phyloP scores from a whole-genome alignment of 64 coral and sea anemone species.

The Stichodactyla helianthus region DNA sequence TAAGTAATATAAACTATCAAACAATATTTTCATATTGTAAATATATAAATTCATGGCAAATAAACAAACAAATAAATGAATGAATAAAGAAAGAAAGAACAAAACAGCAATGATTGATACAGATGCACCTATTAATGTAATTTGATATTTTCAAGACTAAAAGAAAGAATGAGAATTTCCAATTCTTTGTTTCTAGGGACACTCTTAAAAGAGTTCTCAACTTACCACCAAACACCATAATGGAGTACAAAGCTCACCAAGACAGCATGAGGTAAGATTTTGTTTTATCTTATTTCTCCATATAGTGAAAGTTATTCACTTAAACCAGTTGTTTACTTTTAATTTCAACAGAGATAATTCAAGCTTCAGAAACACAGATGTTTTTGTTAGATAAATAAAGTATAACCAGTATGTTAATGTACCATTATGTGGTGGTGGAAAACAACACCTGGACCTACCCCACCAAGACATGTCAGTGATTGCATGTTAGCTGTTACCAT shows the following conservation, averaged over 20 bases:
- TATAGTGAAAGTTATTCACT: neutral
- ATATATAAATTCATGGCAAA: too few relatives aligned
- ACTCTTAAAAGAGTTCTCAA: conserved; percentile 96
- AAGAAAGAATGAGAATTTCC: too few relatives aligned
- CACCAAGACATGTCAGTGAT: neutral
- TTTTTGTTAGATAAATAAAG: conserved; percentile 75
- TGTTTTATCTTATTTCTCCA: neutral
- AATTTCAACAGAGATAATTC: conserved; percentile 81
- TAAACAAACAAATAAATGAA: too few relatives aligned
- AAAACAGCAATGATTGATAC: too few relatives aligned
- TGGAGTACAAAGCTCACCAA: conserved; percentile 97
- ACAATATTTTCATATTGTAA: neutral
- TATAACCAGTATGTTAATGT: neutral
- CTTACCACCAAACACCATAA: conserved; percentile 90
- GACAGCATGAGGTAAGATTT: conserved; percentile 51
- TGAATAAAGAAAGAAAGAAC: neutral
- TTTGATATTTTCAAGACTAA: too few relatives aligned
- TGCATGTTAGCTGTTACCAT: neutral
- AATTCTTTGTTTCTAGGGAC: conserved; percentile 58
- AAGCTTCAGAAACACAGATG: conserved; percentile 99
- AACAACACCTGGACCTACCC: neutral
- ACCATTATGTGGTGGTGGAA: neutral
- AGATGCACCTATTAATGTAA: too few relatives aligned
- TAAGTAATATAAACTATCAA: too few relatives aligned
- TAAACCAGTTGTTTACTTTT: neutral